Evolutionary conservation across 2,888 invertebrate species (phyloP), one percentile per base, ranked within the genome.

Genomic region (Troides oblongomaculatus): DNA sequence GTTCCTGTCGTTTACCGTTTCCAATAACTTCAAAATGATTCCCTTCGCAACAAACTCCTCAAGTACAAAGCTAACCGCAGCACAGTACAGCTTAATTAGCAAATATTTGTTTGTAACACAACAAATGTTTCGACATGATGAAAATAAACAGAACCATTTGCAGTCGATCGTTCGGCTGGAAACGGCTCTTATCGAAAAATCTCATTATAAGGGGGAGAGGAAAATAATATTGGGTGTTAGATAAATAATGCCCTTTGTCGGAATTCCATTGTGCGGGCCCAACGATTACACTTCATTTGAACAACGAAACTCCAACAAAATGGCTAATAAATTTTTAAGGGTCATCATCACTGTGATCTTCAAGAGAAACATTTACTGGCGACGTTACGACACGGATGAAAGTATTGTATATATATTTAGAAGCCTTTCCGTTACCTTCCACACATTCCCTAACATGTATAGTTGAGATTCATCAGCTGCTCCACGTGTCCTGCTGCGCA

Each of bases 171-270:
- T 61, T 66, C 53, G 59, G 12, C 59, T 39, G n/a, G 17, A 66
- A 56, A n/a, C 46, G 53, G 50, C 53, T 66, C 53, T 23, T 56
- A 62, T 56, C 66, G 61, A 62, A 62, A 56, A 57, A 67, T 23
- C 62, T 62, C 58, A 68, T 63, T 63, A 63, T 50, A 25, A 58
- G 10, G 25, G 46, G 43, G 62, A 58, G 50, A 46, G 57, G 30
- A 57, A 67, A 63, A 68, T 68, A 58, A 60, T 53, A 64, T 62
- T 36, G 59, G 60, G 50, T 23, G 50, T 59, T 64, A 59, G 50
- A 59, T 59, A 64, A 64, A 64, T 53, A 64, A 63, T 50, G 64
- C 23, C 53, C 68, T 60, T 60, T 68, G 59, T 60, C 39, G 64
- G 53, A 64, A 64, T 56, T 39, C 25, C 60, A 50, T 46, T 59